Percentiles rank a stretch among this genome's conserved stretches.
Conservation (phyloP, 2,888 invertebrate genomes). For the Euspilapteryx auroguttella region DNA sequence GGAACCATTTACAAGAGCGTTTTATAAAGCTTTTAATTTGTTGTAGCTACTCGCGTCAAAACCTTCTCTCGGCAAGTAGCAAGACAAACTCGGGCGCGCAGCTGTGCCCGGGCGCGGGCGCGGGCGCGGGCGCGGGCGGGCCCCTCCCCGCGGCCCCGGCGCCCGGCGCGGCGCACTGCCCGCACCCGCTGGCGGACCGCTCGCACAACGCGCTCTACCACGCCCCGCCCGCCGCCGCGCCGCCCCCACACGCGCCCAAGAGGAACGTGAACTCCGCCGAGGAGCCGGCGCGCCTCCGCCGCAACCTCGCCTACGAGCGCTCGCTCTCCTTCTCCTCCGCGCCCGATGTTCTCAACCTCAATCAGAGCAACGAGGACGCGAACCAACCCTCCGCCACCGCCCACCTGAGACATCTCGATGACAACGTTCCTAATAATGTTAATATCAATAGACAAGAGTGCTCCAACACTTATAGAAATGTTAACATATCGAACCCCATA, state of each 20-base stretch:
- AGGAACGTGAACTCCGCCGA: constrained; percentile 33
- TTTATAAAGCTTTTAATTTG: no score
- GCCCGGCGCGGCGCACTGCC: constrained; percentile 24
- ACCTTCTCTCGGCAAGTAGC: constrained; percentile 73
- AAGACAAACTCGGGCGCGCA: constrained; percentile 71
- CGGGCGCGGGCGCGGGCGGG: no score
- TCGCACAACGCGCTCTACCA: constrained; percentile 55
- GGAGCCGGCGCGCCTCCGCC: no score
- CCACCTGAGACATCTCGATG: constrained; percentile 19
- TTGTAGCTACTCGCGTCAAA: constrained; percentile 86
- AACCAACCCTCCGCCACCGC: constrained; percentile 10
- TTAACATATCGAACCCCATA: constrained; percentile 38
- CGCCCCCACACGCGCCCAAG: constrained; percentile 28
- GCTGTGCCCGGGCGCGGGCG: no score
- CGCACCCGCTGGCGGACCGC: constrained; percentile 54
- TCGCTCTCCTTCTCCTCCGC: constrained; percentile 53
- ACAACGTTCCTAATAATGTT: no score
- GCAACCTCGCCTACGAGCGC: constrained; percentile 34
- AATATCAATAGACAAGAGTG: constrained; percentile 32
- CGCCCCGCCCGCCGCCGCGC: constrained; percentile 22
- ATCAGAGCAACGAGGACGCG: constrained; percentile 31
- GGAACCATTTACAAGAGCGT: no score
- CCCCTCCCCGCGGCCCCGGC: no score
- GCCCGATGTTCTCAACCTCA: constrained; percentile 61
- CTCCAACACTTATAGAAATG: constrained; percentile 27